phyloP scores from a whole-genome alignment of 2,797 vertebrate species.

The Parotocinclus haroldoi region DNA sequence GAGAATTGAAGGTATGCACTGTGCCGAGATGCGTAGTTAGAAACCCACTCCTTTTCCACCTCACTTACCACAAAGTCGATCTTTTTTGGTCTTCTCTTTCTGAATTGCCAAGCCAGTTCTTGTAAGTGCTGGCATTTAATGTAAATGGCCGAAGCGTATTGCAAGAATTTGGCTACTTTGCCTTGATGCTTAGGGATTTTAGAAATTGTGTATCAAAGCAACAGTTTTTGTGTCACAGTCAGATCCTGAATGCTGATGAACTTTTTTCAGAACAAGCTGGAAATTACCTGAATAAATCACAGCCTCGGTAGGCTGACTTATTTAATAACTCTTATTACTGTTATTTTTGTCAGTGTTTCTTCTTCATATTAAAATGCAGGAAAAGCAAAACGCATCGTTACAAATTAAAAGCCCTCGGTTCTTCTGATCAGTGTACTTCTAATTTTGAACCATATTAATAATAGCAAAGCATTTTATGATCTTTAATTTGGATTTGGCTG shows the following conservation, averaged over 20 bases:
- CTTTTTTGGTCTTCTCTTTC: constrained; percentile 45
- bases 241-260: neutral
- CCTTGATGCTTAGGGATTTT: neutral
- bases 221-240: constrained; percentile 24
- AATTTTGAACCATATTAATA: no score
- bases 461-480: no score
- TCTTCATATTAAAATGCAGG: no score
- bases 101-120: constrained; percentile 63
- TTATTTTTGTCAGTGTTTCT: no score
- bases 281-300: constrained; percentile 21
- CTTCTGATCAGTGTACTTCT: no score
- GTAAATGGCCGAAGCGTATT: constrained; percentile 59
- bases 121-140: constrained; percentile 73
- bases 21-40: constrained; percentile 27
- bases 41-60: constrained; percentile 43
- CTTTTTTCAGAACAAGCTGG: neutral
- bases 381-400: no score
- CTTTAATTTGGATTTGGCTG: no score
- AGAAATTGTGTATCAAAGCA: constrained; percentile 1
- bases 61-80: constrained; percentile 41
- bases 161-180: neutral
- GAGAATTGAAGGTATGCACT: constrained; percentile 41
- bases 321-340: no score
- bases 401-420: no score
- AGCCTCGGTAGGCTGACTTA: neutral